Conservation (phyloP, 2,113 vertebrate genomes). For the Clarias macrocephalus region DNA sequence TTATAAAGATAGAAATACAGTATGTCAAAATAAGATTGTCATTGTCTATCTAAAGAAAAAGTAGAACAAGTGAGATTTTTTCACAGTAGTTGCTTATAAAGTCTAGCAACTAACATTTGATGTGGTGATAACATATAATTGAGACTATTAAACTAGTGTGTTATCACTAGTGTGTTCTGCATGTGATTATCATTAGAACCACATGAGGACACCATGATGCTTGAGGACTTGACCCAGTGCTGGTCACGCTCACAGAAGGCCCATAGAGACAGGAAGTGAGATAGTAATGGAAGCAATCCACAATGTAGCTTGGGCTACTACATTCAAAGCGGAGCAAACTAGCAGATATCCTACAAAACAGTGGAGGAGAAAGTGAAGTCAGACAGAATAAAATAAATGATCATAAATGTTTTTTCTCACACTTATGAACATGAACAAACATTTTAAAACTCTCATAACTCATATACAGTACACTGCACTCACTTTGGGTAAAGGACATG, state of each 20-base stretch:
- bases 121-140: background rate
- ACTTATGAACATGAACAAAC: background rate
- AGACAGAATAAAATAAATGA: background rate
- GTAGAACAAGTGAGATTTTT: background rate
- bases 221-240: background rate
- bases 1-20: too few species aligned
- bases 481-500: constrained; percentile 76
- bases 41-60: background rate
- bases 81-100: background rate
- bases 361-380: background rate
- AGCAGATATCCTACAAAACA: constrained; percentile 68
- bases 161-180: background rate
- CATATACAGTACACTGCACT: constrained; percentile 53
- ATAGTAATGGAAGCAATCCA: constrained; percentile 66
- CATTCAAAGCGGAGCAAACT: constrained; percentile 72
- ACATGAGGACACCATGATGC: background rate
- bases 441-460: background rate
- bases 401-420: background rate
- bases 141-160: background rate
- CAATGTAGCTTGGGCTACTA: constrained; percentile 61
- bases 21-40: background rate
- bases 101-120: background rate
- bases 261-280: constrained; percentile 68
- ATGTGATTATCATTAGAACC: background rate
- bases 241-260: constrained; percentile 66